phyloP scores from a whole-genome alignment of 2,888 invertebrate species.

The Dryocosmus kuriphilus region DNA sequence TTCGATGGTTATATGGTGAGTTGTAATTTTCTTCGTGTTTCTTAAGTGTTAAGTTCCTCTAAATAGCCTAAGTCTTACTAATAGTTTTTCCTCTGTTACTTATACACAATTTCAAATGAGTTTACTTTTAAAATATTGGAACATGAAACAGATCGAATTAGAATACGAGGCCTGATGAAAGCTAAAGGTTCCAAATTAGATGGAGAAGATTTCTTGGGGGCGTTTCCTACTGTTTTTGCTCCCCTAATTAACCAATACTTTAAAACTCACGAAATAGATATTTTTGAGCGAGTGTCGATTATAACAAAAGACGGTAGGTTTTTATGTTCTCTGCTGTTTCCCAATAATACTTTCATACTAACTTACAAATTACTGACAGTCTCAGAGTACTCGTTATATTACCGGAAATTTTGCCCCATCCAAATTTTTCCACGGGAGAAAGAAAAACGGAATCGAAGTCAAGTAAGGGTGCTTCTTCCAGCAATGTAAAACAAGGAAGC shows the following conservation, averaged over 20 bases:
- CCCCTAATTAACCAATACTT: background rate
- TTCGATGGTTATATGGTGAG: slow-evolving; percentile 18
- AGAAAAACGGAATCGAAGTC: background rate
- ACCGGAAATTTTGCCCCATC: background rate
- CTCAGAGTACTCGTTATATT: background rate
- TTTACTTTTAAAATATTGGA: no score
- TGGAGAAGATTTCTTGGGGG: background rate
- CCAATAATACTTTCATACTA: no score
- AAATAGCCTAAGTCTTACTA: no score
- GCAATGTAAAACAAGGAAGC: no score
- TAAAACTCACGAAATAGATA: background rate
- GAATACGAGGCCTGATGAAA: background rate
- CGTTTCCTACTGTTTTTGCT: background rate
- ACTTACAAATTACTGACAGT: no score
- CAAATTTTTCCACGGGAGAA: background rate
- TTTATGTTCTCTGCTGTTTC: no score
- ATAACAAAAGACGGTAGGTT: background rate
- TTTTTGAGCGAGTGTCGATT: background rate
- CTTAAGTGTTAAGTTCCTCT: no score
- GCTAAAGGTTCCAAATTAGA: background rate
- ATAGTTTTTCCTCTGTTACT: no score
- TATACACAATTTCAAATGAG: no score
- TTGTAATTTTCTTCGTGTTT: no score
- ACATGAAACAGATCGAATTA: background rate
- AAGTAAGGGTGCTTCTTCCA: background rate